Evolutionary conservation across 2,888 invertebrate genomes (phyloP), one percentile per base, ranked within the genome.

Genomic region (Coronaproctus castanopsis): DNA sequence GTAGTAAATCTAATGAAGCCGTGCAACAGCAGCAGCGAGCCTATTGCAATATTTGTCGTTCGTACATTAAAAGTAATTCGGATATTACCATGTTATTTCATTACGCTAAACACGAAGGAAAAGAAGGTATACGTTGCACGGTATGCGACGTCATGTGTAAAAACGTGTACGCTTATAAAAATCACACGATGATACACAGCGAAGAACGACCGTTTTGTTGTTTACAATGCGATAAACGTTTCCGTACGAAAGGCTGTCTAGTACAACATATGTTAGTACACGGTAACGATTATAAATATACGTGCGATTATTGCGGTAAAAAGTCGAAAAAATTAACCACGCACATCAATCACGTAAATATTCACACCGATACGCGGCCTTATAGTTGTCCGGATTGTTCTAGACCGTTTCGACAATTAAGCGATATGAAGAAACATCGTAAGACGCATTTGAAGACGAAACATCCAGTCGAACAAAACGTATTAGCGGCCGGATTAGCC

Each of bases 211-310:
- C 59, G 48, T 59, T 55, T 52, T 48, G 55, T 3, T 59, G 59
- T 21, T 55, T 52, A 14, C 59, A 59, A 36, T 59, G 59, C n/a
- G 51, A 55, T 14, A 59, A 59, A 19, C 51, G 59, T 52, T 59
- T 59, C n/a, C 59, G 59, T 10, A 59, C 59, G 21, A 59, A 59
- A 21, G 59, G 59, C 19, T 59, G 59, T 36, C 19, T 59, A 19
- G 59, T 59, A 52, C 59, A 59, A 52, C 59, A 59, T 52, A 59
- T 59, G 59, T 48, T 59, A 55, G 59, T 59, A 10, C 59, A 59
- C 22, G 59, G 59, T 49, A 55, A 59, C 55, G 59, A 59, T 23
- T 59, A 55, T 52, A 59, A 59, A 22, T 59, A 59, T 18, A 51
- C 51, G 52, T 59, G 59, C 52, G 51, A 55, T n/a, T 59, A 55